Conservation (phyloP, 64 coral and sea anemone genomes). For the Actinia tenebrosa region DNA sequence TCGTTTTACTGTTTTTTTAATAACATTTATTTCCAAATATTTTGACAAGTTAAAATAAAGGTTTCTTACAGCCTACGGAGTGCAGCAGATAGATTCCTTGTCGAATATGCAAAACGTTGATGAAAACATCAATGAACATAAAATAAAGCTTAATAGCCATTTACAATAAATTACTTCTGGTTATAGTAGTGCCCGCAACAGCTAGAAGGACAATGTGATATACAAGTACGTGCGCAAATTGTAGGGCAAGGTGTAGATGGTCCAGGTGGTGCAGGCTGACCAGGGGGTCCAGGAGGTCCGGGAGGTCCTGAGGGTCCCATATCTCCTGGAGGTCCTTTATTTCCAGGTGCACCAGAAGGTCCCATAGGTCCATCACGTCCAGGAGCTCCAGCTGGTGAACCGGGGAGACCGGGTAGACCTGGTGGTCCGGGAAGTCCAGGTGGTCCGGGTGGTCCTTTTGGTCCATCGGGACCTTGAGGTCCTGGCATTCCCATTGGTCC, state of each 20-base stretch:
- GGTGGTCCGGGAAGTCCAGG: conserved; percentile 67
- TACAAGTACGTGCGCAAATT: conserved; percentile 40
- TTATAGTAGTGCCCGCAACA: not conserved
- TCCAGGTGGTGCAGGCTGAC: conserved; percentile 30
- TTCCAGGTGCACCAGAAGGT: conserved; percentile 70
- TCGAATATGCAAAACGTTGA: not conserved
- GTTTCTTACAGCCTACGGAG: not conserved
- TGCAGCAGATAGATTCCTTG: conserved; percentile 3
- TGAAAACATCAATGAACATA: not conserved
- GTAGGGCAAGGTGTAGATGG: conserved; percentile 35
- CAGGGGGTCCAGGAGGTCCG: conserved; percentile 58
- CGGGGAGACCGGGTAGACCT: conserved; percentile 75
- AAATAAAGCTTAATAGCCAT: not conserved
- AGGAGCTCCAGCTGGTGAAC: conserved; percentile 60
- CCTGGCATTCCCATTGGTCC: conserved; percentile 79
- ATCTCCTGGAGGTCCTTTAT: conserved; percentile 70
- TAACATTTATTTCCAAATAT: not conserved
- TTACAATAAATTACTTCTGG: conserved; percentile 4
- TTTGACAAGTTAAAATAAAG: not conserved
- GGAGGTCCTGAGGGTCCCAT: conserved; percentile 58
- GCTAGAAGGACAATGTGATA: conserved; percentile 36
- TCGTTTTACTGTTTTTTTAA: not conserved
- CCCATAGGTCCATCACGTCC: conserved; percentile 48
- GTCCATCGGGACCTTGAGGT: conserved; percentile 76
- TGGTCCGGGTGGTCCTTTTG: conserved; percentile 75